A percentile compares a stretch with the other conserved stretches of the same genome.
Evolutionary conservation across 2,113 vertebrate genomes (phyloP).

Genomic region (Ciconia boyciana): DNA sequence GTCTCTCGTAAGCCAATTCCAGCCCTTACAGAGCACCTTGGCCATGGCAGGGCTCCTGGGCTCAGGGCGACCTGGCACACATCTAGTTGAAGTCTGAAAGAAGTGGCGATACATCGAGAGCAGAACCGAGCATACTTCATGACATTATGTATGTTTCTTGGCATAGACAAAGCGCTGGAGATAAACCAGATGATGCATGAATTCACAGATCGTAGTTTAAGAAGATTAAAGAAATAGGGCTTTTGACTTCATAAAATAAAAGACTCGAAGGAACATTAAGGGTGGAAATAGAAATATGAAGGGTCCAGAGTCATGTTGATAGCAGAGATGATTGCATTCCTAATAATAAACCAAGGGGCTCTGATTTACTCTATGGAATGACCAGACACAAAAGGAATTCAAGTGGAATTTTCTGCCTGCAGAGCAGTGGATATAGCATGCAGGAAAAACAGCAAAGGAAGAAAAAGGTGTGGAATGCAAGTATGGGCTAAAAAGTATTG

Average conservation of each 20-base stretch:
- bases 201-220: neutral
- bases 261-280: neutral
- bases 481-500: neutral
- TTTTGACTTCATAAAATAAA: neutral
- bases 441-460: neutral
- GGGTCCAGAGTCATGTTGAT: neutral
- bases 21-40: neutral
- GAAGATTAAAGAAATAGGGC: neutral
- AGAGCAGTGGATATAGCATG: neutral
- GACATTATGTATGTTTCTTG: neutral
- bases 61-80: accelerated
- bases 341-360: neutral
- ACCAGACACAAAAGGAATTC: constrained; percentile 63
- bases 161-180: neutral
- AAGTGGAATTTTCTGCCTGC: constrained; percentile 38
- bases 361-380: constrained; percentile 59
- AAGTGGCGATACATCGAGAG: accelerated
- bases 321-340: neutral
- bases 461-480: constrained; percentile 11
- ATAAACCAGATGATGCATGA: neutral
- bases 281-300: neutral
- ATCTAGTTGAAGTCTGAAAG: neutral
- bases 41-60: neutral
- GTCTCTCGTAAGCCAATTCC: neutral
- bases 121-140: neutral